A percentile compares a stretch with the other conserved stretches of the same genome.
Evolutionary conservation across 1,140 invertebrate genomes (phyloP).

Genomic region (Polyergus mexicanus): DNA sequence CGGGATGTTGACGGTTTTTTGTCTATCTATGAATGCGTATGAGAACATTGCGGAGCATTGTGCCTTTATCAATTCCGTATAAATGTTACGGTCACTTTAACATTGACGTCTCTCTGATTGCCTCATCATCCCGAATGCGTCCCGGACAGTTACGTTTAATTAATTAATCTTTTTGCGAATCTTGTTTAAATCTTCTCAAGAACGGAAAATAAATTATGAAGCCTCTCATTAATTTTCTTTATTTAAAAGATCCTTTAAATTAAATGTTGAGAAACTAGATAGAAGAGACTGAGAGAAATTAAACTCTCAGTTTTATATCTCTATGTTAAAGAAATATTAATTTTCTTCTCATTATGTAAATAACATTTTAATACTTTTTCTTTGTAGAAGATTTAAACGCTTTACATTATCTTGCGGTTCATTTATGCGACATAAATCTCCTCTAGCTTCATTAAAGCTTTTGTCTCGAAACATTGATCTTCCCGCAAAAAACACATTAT

Average conservation of each 20-base stretch:
- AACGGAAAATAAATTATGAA: background rate
- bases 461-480: background rate
- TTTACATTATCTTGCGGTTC: background rate
- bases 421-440: conserved; percentile 1
- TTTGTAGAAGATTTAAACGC: background rate
- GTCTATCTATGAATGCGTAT: background rate
- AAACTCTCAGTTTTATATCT: background rate
- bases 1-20: conserved; percentile 2
- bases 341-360: background rate
- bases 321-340: background rate
- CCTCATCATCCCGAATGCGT: background rate
- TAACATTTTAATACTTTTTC: background rate
- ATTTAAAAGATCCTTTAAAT: background rate
- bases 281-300: background rate
- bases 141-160: background rate
- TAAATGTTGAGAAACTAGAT: background rate
- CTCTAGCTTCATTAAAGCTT: background rate
- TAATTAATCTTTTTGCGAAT: background rate
- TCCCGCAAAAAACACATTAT: background rate
- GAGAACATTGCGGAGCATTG: conserved; percentile 33
- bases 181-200: background rate
- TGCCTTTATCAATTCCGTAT: conserved; percentile 15
- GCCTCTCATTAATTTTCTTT: background rate
- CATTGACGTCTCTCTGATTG: background rate
- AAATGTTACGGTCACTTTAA: conserved; percentile 17